These are phyloP conservation scores for Silurus lanzhouensis DNA, from an alignment of 2,797 vertebrate genomes.

Conservation along the genomic window DNA sequence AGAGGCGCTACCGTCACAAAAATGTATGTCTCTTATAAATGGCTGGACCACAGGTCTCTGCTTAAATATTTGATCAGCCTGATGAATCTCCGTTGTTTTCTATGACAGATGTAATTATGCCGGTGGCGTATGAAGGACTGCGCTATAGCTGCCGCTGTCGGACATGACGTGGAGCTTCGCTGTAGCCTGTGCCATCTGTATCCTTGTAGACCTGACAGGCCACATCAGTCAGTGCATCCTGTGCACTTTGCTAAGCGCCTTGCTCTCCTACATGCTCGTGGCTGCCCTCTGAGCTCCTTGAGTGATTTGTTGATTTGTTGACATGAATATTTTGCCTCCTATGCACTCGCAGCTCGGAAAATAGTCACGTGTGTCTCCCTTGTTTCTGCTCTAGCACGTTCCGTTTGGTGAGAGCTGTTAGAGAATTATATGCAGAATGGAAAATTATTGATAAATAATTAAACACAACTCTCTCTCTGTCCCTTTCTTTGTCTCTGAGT, in stretches of 20 bases:
- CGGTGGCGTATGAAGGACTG: constrained; percentile 17
- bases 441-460: constrained; percentile 83
- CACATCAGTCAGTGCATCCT: constrained; percentile 53
- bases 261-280: constrained; percentile 35
- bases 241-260: constrained; percentile 28
- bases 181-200: constrained; percentile 32
- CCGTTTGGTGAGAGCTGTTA: constrained; percentile 69
- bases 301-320: constrained; percentile 59
- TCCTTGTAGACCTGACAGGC: constrained; percentile 58
- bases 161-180: constrained; percentile 15
- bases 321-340: constrained; percentile 48
- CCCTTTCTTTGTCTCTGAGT: constrained; percentile 51
- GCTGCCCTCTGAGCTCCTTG: constrained; percentile 38
- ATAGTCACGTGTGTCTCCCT: constrained; percentile 59
- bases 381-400: constrained; percentile 55
- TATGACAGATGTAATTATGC: constrained; percentile 47
- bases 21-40: constrained; percentile 42
- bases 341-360: constrained; percentile 52
- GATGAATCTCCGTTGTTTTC: constrained; percentile 53
- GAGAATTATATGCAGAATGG: constrained; percentile 78
- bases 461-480: constrained; percentile 63
- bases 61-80: constrained; percentile 53
- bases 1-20: constrained; percentile 27
- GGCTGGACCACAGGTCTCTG: constrained; percentile 25
- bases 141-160: constrained; percentile 33